Evolutionary conservation across 2,113 vertebrate genomes (phyloP).

Genomic region (Brevimyrus niger): DNA sequence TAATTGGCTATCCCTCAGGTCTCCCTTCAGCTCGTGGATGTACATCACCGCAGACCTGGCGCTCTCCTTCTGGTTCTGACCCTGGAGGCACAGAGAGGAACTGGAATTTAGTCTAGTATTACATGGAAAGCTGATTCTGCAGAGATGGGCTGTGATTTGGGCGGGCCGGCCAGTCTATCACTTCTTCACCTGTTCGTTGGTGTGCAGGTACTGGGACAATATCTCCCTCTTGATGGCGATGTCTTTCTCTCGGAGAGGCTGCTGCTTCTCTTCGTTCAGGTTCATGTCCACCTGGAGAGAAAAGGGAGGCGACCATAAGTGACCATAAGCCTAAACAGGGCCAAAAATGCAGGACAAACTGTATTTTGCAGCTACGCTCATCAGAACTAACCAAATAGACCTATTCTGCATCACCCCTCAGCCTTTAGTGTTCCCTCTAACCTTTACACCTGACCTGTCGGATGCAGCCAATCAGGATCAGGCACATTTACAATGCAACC

Average conservation of each 20-base stretch:
- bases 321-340: background rate
- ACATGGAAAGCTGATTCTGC: background rate
- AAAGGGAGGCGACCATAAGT: background rate
- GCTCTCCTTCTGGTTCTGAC: slow-evolving; percentile 77
- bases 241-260: slow-evolving; percentile 69
- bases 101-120: background rate
- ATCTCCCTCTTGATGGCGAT: slow-evolving; percentile 76
- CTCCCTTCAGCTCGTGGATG: slow-evolving; percentile 78
- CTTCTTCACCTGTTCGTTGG: slow-evolving; percentile 70
- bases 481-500: background rate
- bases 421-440: background rate
- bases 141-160: background rate
- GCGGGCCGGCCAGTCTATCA: background rate
- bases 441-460: background rate
- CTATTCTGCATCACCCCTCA: background rate
- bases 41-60: slow-evolving; percentile 76
- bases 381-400: background rate
- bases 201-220: slow-evolving; percentile 79
- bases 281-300: slow-evolving; percentile 75
- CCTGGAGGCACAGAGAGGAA: slow-evolving; percentile 46
- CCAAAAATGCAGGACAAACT: background rate
- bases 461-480: background rate
- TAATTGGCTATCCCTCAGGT: slow-evolving; percentile 63
- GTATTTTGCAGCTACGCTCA: background rate
- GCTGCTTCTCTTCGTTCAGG: slow-evolving; percentile 77